Evolutionary conservation across 2,113 vertebrate species (phyloP).

Genomic region (Lathamus discolor): DNA sequence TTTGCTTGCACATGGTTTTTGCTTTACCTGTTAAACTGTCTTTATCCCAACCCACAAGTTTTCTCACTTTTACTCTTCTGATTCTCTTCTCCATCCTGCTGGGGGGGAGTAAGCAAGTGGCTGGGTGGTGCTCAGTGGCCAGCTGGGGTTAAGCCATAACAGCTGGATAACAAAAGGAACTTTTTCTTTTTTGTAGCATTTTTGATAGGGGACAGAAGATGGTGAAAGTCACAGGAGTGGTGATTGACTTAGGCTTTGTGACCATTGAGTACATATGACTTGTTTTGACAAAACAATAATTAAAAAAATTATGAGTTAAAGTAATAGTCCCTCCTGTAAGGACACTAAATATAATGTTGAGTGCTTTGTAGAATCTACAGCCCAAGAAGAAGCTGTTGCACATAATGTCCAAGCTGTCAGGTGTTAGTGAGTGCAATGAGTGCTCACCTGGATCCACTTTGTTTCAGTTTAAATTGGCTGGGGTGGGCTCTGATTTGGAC

Average conservation of each 20-base stretch:
- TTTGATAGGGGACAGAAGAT: not conserved
- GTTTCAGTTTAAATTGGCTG: not conserved
- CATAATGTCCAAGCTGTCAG: not conserved
- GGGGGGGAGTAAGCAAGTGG: not conserved
- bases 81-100: not conserved
- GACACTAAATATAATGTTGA: not conserved
- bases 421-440: not conserved
- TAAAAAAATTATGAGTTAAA: not conserved
- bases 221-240: not conserved
- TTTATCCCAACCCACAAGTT: not conserved
- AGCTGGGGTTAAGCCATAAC: not conserved
- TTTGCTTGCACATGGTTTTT: not conserved
- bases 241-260: not conserved
- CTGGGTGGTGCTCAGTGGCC: not conserved
- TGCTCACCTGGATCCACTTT: not conserved
- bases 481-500: not conserved
- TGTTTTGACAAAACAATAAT: not conserved
- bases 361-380: not conserved
- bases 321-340: not conserved
- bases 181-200: not conserved
- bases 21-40: not conserved
- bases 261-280: not conserved
- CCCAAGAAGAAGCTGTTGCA: not conserved
- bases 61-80: not conserved
- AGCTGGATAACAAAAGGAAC: not conserved